Evolutionary conservation across 2,113 vertebrate genomes (phyloP), one percentile per base, ranked within the genome.

Genomic region (Rhodinocichla rosea): DNA sequence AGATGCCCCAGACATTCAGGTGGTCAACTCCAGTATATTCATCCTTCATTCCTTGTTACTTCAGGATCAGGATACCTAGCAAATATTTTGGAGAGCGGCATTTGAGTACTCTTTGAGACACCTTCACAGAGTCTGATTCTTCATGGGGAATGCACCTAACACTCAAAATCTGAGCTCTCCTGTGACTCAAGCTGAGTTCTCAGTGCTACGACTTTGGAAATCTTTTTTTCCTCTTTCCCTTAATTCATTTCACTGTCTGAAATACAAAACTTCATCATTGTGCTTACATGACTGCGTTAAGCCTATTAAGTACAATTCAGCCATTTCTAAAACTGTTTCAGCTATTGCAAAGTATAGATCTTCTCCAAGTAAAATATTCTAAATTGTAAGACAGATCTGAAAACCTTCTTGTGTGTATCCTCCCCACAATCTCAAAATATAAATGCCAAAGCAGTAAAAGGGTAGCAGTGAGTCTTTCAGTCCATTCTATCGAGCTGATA

Each of bases 121-220:
- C 37, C 52, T 95, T 95, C 95, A 92, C 83, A 78, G 85, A 95
- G 73, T 63, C 71, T 86, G 85, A 88, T 83, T 90, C 87, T 93
- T 95, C 82, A 70, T 65, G 30, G 17, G 9, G 8, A 87, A 57
- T 47, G 13, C 57, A 50, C 35, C 7, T 45, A 74, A 57, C 27
- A 32, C 56, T 96, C 85, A 81, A 74, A 97, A 92, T 88, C 87
- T 2, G 73, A 91, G 76, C 83, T 86, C 90, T 95, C 88, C 24
- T 76, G 1, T 95, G 87, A 64, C 90, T 94, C 87, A 74, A 64
- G 57, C 33, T 19, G 45, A 82, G 30, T 73, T 83, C 37, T 92
- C 69, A 57, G 62, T 4, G 1, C 49, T 69, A 42, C 84, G 17
- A 37, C 71, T 90, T 83, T 39, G 80, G 60, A 78, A 83, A 91